Evolutionary conservation across 2,888 invertebrate species (phyloP).

Genomic region (Agrilus mali): DNA sequence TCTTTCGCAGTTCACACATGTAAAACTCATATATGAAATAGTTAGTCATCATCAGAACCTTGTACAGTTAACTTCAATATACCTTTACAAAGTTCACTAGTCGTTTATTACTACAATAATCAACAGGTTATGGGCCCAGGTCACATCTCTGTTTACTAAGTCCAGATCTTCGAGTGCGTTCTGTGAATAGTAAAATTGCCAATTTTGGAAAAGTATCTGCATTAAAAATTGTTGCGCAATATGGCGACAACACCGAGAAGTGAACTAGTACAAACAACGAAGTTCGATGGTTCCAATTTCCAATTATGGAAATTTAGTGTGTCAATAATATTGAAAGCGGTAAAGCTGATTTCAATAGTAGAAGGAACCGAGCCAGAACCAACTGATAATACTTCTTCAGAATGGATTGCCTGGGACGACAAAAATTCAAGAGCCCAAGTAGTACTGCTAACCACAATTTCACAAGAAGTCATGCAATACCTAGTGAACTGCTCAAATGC

Average conservation of each 20-base stretch:
- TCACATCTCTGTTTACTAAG: too few species aligned
- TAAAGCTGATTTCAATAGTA: conserved; percentile 7
- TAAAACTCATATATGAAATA: too few species aligned
- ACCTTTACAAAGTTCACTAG: too few species aligned
- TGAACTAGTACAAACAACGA: neutral
- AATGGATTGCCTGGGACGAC: conserved; percentile 5
- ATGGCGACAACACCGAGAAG: conserved; percentile 5
- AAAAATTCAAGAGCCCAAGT: conserved; percentile 9
- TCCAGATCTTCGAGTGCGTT: too few species aligned
- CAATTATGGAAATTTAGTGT: conserved; percentile 4
- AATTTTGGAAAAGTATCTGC: too few species aligned
- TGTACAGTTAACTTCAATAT: too few species aligned
- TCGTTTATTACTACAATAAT: too few species aligned
- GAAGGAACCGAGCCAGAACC: conserved; percentile 4
- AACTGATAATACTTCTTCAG: neutral
- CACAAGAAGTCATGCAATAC: conserved; percentile 5
- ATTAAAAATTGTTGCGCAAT: too few species aligned
- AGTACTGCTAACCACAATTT: conserved; percentile 6
- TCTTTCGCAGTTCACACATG: too few species aligned
- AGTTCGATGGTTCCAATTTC: conserved; percentile 4
- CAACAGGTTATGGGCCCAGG: too few species aligned
- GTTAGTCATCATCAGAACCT: too few species aligned
- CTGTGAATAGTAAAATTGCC: too few species aligned
- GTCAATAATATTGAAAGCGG: conserved; percentile 6
- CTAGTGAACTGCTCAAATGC: conserved; percentile 8